Evolutionary conservation across 2,113 vertebrate genomes (phyloP).

Genomic region (Tragulus kanchil): DNA sequence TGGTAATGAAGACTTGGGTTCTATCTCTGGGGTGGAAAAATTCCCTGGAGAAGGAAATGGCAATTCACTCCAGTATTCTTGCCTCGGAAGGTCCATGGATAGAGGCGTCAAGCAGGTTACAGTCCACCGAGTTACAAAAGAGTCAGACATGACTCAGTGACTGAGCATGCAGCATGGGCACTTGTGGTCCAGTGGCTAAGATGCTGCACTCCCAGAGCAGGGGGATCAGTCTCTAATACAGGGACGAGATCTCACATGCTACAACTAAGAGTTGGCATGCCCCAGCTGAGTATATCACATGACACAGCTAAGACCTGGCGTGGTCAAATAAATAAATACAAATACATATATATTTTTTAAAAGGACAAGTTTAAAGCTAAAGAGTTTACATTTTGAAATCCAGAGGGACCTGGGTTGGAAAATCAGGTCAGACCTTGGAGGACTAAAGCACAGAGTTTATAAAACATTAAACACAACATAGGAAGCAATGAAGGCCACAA

Average conservation of each 20-base stretch:
- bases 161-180: rapidly evolving
- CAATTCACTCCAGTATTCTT: neutral
- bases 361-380: neutral
- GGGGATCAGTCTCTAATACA: neutral
- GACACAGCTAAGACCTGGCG: neutral
- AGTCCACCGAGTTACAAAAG: neutral
- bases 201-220: neutral
- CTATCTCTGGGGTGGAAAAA: neutral
- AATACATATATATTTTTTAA: neutral
- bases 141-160: neutral
- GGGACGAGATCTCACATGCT: neutral
- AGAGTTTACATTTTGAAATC: neutral
- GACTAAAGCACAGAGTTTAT: neutral
- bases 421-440: neutral
- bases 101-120: neutral
- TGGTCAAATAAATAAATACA: neutral
- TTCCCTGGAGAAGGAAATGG: neutral
- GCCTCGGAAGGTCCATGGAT: neutral
- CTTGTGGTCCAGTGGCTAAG: neutral
- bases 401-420: neutral
- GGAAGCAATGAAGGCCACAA: neutral
- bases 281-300: too few species aligned
- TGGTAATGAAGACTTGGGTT: neutral
- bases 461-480: neutral
- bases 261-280: rapidly evolving